These are phyloP conservation scores for Drosophila greeni DNA, from an alignment of 2,888 invertebrate species.

Conservation along the genomic window DNA sequence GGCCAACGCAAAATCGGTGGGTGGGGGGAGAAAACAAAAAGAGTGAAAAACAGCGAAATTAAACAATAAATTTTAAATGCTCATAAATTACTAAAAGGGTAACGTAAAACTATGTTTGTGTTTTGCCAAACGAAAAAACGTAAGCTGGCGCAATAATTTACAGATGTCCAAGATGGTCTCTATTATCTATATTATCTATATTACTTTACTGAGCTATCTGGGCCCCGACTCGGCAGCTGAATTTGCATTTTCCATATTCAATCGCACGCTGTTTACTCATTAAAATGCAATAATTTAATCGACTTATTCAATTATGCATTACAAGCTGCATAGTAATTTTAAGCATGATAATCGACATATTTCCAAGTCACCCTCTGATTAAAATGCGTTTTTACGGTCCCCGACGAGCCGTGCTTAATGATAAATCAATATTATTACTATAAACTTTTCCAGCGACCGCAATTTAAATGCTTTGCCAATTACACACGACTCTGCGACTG, in stretches of 20 bases:
- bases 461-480: conserved; percentile 22
- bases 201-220: not conserved
- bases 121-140: conserved; percentile 27
- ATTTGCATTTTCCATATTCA: conserved; percentile 32
- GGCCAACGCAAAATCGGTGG: conserved; percentile 23
- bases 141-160: conserved; percentile 38
- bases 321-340: conserved; percentile 27
- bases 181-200: conserved; percentile 12
- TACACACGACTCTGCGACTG: conserved; percentile 15
- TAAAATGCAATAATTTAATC: conserved; percentile 42
- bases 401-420: conserved; percentile 40
- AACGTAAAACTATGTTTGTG: conserved; percentile 13
- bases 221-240: conserved; percentile 3
- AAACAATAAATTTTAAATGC: conserved; percentile 45
- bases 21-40: conserved; percentile 44
- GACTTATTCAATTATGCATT: conserved; percentile 48
- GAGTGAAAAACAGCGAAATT: conserved; percentile 58
- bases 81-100: conserved; percentile 33
- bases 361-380: conserved; percentile 32
- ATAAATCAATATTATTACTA: conserved; percentile 36
- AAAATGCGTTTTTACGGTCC: conserved; percentile 24
- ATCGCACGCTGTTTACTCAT: conserved; percentile 32
- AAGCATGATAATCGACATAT: conserved; percentile 30
- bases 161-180: conserved; percentile 29
- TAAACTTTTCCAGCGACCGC: conserved; percentile 13